Evolutionary conservation across 2,888 invertebrate genomes (phyloP).

Genomic region (Caenorhabditis wallacei): DNA sequence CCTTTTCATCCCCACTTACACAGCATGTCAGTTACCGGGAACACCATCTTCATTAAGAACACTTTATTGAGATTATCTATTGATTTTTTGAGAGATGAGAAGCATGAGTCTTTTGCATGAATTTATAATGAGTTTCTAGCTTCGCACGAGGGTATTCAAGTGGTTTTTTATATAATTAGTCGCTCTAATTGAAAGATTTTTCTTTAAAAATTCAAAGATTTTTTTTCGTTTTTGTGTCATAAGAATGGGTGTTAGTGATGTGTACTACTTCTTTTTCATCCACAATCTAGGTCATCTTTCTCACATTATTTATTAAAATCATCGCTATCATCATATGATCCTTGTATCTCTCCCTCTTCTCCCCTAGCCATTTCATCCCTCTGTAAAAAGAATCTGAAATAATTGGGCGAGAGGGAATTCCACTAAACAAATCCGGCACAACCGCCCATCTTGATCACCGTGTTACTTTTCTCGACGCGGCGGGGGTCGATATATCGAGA

Average conservation of each 20-base stretch:
- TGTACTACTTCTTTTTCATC: not conserved
- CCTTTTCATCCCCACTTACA: conserved; percentile 7
- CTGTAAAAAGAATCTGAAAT: conserved; percentile 23
- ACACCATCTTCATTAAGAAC: conserved; percentile 16
- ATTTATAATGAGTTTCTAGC: not conserved
- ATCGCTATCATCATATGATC: not conserved
- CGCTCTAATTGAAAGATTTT: not conserved
- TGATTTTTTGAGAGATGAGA: conserved; percentile 1
- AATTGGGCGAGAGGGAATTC: conserved; percentile 53
- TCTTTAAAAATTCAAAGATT: not conserved
- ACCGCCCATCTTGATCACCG: conserved; percentile 27
- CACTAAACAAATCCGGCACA: conserved; percentile 28
- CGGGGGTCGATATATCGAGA: conserved; percentile 53
- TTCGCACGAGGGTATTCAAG: not conserved
- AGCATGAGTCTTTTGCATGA: conserved; percentile 8
- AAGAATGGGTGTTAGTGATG: not conserved
- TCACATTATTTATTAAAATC: not conserved
- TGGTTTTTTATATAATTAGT: not conserved
- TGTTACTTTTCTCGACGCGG: conserved; percentile 8
- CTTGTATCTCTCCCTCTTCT: not conserved
- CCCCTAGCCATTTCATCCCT: conserved; percentile 36
- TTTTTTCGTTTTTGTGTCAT: not conserved
- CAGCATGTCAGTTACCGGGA: conserved; percentile 58
- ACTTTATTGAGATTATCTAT: not conserved
- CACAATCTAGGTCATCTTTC: conserved; percentile 1